Evolutionary conservation across 1,140 invertebrate species (phyloP).

Genomic region (Bombus waltoni): DNA sequence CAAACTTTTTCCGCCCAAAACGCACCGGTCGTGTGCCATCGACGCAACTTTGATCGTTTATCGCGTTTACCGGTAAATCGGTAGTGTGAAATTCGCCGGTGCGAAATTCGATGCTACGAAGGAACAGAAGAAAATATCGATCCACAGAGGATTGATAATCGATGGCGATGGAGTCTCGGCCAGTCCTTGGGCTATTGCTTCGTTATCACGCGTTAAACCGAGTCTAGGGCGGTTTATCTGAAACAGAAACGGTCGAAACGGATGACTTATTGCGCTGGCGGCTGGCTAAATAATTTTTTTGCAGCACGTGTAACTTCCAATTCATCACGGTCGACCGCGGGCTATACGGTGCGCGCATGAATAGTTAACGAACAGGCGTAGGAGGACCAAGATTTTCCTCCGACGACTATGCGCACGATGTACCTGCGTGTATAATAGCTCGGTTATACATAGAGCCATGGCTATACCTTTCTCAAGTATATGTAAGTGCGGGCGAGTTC

Average conservation of each 20-base stretch:
- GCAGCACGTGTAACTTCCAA: slow-evolving; percentile 48
- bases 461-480: slow-evolving; percentile 34
- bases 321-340: slow-evolving; percentile 65
- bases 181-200: neutral
- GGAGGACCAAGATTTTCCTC: slow-evolving; percentile 66
- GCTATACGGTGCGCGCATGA: slow-evolving; percentile 62
- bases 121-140: neutral
- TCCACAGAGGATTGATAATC: neutral
- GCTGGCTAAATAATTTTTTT: slow-evolving; percentile 36
- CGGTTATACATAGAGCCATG: slow-evolving; percentile 42
- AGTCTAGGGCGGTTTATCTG: slow-evolving; percentile 10
- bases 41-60: neutral
- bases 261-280: slow-evolving; percentile 44
- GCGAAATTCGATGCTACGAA: neutral
- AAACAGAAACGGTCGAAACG: slow-evolving; percentile 29
- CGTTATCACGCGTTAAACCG: slow-evolving; percentile 14
- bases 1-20: neutral
- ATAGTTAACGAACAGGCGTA: slow-evolving; percentile 69
- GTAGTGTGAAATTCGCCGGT: neutral
- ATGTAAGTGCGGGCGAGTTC: slow-evolving; percentile 61
- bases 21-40: neutral
- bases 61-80: neutral
- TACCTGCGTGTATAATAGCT: slow-evolving; percentile 61
- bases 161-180: neutral
- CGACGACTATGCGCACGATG: slow-evolving; percentile 52